Conservation (phyloP, 2,113 vertebrate genomes). For the Brevimyrus niger region DNA sequence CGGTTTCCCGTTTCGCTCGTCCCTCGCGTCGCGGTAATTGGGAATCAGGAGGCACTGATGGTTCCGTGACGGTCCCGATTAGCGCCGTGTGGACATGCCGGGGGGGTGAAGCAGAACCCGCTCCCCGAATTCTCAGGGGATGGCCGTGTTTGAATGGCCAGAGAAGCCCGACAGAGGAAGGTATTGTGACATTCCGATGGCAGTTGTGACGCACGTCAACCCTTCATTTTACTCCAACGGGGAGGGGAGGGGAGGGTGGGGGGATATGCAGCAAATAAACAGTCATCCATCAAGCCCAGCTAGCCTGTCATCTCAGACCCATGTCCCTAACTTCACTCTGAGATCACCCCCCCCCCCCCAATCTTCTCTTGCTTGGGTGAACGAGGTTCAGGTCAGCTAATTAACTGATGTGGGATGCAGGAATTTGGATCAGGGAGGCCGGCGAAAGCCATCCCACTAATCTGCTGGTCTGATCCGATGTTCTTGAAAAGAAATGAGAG, state of each 20-base stretch:
- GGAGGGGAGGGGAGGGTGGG: background rate
- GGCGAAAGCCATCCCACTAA: background rate
- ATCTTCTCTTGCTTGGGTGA: conserved; percentile 26
- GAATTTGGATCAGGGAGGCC: background rate
- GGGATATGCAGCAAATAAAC: conserved; percentile 19
- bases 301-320: conserved; percentile 2
- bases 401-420: conserved; percentile 22
- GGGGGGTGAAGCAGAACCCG: conserved; percentile 42
- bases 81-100: conserved; percentile 33
- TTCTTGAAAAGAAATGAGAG: conserved; percentile 33
- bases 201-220: conserved; percentile 25
- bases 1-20: background rate
- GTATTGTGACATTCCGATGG: conserved; percentile 30
- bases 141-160: conserved; percentile 43
- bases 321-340: background rate
- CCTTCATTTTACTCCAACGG: background rate
- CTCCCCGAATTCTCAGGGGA: conserved; percentile 28
- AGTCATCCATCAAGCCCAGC: conserved; percentile 19
- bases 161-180: conserved; percentile 19
- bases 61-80: conserved; percentile 50
- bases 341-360: conserved; percentile 31
- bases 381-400: conserved; percentile 34
- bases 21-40: conserved; percentile 43
- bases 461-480: conserved; percentile 21
- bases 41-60: conserved; percentile 53